Conservation (phyloP, 2,888 invertebrate genomes). For the Sphinx pinastri region DNA sequence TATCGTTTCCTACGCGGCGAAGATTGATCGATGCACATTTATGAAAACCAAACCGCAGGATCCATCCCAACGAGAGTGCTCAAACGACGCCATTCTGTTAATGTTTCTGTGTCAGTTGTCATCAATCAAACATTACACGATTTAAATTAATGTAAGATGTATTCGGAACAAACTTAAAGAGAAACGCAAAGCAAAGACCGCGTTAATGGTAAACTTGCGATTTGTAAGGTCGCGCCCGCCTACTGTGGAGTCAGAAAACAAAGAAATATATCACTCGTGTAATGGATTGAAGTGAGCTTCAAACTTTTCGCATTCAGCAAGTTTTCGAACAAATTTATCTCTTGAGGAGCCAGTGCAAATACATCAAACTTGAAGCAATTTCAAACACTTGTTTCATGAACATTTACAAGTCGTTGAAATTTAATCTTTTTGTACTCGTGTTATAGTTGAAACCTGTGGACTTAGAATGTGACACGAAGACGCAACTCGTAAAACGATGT, state of each 20-base stretch:
- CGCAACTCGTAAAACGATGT: no score
- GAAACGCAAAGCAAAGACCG: constrained; percentile 29
- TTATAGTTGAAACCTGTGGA: not conserved
- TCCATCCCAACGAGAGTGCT: constrained; percentile 18
- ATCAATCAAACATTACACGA: constrained; percentile 51
- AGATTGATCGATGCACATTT: constrained; percentile 74
- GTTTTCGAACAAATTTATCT: constrained; percentile 83
- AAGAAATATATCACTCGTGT: constrained; percentile 83
- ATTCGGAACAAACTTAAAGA: constrained; percentile 42
- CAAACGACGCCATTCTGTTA: constrained; percentile 29
- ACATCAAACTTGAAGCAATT: constrained; percentile 82
- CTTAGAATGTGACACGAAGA: no score
- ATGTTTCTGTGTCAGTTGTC: constrained; percentile 33
- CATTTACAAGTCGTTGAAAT: constrained; percentile 68
- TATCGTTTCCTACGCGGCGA: constrained; percentile 66
- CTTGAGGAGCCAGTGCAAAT: constrained; percentile 76
- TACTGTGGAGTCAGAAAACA: constrained; percentile 75
- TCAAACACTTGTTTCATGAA: constrained; percentile 78
- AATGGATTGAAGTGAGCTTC: constrained; percentile 83
- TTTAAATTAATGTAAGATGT: constrained; percentile 42
- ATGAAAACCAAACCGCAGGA: constrained; percentile 43
- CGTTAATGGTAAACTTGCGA: constrained; percentile 70
- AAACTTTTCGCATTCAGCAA: constrained; percentile 83
- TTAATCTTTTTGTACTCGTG: constrained; percentile 30
- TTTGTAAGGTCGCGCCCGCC: constrained; percentile 68